These are phyloP conservation scores for Gnathonemus echidnorhynchus DNA, from an alignment of 2,113 vertebrate genomes.

Conservation along the genomic window DNA sequence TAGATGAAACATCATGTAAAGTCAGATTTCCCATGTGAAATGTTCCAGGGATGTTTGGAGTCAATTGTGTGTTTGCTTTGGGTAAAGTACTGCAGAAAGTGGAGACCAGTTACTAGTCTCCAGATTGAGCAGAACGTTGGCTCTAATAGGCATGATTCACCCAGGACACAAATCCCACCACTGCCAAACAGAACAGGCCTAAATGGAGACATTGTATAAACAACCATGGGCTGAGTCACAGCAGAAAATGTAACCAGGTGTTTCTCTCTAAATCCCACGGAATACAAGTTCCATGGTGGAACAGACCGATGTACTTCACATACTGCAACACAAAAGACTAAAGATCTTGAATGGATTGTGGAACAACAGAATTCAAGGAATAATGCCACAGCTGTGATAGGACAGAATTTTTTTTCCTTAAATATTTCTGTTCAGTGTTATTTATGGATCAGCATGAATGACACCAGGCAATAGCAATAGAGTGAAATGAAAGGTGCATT, in stretches of 20 bases:
- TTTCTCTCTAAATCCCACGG: neutral
- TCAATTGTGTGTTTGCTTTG: neutral
- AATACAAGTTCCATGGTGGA: constrained; percentile 16
- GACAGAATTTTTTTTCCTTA: neutral
- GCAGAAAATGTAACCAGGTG: constrained; percentile 35
- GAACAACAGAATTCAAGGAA: neutral
- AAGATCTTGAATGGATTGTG: neutral
- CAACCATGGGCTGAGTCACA: constrained; percentile 37
- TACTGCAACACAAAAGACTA: neutral
- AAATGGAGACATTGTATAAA: constrained; percentile 32
- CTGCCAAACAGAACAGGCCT: constrained; percentile 46
- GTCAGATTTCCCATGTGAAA: neutral
- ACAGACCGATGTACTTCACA: neutral
- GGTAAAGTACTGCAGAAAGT: neutral
- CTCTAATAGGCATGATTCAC: constrained; percentile 45
- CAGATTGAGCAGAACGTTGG: neutral
- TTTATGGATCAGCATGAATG: neutral
- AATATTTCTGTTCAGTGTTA: neutral
- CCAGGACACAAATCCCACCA: constrained; percentile 45
- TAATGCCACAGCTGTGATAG: neutral
- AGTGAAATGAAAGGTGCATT: neutral
- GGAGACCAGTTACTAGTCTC: neutral
- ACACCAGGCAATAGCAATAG: neutral
- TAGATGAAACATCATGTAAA: neutral
- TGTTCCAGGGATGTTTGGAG: neutral